phyloP scores from a whole-genome alignment of 2,113 vertebrate genomes.

The Pholis gunnellus region DNA sequence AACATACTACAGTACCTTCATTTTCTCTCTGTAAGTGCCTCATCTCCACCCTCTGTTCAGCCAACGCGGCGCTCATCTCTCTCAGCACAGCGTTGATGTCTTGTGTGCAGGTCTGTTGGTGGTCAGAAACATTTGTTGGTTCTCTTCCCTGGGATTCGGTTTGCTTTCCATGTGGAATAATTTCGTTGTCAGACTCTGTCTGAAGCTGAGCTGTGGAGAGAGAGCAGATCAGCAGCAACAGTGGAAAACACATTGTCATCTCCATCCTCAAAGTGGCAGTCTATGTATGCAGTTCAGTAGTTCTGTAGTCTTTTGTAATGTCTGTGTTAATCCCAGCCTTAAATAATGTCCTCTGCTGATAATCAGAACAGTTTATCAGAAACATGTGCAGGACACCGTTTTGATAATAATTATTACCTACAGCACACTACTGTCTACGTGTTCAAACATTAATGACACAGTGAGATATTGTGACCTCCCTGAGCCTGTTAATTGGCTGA shows the following conservation, averaged over 20 bases:
- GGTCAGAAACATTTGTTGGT: constrained; percentile 16
- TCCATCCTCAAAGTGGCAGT: constrained; percentile 15
- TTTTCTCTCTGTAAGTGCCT: constrained; percentile 48
- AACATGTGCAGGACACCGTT: neutral
- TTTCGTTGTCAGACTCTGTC: constrained; percentile 7
- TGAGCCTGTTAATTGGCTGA: neutral
- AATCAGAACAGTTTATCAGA: constrained; percentile 15
- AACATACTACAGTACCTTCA: constrained; percentile 37
- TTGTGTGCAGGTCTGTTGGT: neutral
- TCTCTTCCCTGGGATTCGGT: neutral
- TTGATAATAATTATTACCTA: constrained; percentile 8
- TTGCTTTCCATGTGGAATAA: neutral
- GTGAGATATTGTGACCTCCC: neutral
- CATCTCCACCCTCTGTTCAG: constrained; percentile 51
- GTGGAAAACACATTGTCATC: neutral
- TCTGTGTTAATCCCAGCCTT: constrained; percentile 3
- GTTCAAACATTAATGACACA: neutral
- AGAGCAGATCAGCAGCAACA: constrained; percentile 19
- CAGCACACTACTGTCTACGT: neutral
- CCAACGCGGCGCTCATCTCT: constrained; percentile 55
- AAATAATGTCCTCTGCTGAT: constrained; percentile 22
- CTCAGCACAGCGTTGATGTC: constrained; percentile 60
- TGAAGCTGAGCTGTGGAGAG: constrained; percentile 1
- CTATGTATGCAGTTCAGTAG: neutral
- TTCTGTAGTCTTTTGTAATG: neutral